Conservation (phyloP, 2,888 invertebrate genomes). For the Mellilla xanthometata region DNA sequence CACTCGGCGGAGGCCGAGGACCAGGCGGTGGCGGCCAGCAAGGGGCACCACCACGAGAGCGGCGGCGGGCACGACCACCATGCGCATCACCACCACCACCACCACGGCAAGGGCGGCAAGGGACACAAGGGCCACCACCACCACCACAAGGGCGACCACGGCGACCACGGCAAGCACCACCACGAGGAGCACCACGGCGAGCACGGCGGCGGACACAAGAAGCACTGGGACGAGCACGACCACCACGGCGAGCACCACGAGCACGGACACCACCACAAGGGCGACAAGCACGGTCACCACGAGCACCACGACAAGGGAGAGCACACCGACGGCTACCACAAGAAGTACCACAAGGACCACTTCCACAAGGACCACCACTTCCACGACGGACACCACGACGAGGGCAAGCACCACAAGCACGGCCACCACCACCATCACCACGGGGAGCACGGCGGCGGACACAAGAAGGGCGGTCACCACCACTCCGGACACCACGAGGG, state of each 20-base stretch:
- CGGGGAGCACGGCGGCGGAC: constrained; percentile 87
- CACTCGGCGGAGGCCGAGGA: constrained; percentile 49
- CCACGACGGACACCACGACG: constrained; percentile 92
- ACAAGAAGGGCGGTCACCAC: constrained; percentile 91
- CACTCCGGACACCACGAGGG: constrained; percentile 90
- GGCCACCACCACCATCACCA: constrained; percentile 89
- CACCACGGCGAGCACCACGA: constrained; percentile 90
- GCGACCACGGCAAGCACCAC: constrained; percentile 89
- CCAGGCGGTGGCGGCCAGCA: constrained; percentile 77
- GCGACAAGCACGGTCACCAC: constrained; percentile 90
- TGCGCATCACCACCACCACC: constrained; percentile 85
- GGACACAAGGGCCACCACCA: constrained; percentile 89
- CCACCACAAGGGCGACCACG: constrained; percentile 90
- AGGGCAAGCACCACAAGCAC: constrained; percentile 91
- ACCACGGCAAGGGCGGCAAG: constrained; percentile 89
- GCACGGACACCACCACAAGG: constrained; percentile 89
- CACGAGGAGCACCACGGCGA: constrained; percentile 88
- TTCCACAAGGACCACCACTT: constrained; percentile 94
- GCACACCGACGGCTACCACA: constrained; percentile 91
- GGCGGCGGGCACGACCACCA: constrained; percentile 87
- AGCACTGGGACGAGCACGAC: constrained; percentile 89
- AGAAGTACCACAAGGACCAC: constrained; percentile 93
- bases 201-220: constrained; percentile 90
- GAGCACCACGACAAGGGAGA: constrained; percentile 93
- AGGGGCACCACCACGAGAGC: constrained; percentile 76